Conservation (phyloP, 2,113 vertebrate genomes). For the Scalopus aquaticus region DNA sequence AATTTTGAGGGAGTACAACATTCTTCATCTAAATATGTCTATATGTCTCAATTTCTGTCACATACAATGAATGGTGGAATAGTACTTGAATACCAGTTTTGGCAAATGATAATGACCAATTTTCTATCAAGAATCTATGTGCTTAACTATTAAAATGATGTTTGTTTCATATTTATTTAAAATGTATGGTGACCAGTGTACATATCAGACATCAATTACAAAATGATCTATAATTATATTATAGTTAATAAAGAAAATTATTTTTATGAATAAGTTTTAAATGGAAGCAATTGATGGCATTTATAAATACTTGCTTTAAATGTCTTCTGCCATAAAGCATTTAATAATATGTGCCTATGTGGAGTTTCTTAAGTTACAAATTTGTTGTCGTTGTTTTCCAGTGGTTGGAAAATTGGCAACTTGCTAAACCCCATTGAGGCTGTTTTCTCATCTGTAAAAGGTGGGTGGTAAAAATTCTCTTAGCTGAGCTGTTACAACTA, state of each 20-base stretch:
- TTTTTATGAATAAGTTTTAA: not conserved
- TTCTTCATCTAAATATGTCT: not conserved
- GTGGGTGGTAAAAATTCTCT: not conserved
- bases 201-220: not conserved
- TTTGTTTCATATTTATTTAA: not conserved
- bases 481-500: not conserved
- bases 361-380: not conserved
- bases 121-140: not conserved
- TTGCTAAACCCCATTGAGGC: not conserved
- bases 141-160: not conserved
- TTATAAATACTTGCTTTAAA: not conserved
- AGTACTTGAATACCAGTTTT: not conserved
- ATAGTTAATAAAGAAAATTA: not conserved
- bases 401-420: not conserved
- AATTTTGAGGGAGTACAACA: too few species aligned
- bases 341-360: not conserved
- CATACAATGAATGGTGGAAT: not conserved
- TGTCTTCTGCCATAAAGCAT: not conserved
- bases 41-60: not conserved
- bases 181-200: not conserved
- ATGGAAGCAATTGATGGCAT: not conserved
- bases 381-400: not conserved
- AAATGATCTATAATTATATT: too few species aligned
- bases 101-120: not conserved
- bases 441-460: not conserved